Base-by-base conservation (phyloP, 2,888 invertebrate species). In the Anodontia alba region DNA sequence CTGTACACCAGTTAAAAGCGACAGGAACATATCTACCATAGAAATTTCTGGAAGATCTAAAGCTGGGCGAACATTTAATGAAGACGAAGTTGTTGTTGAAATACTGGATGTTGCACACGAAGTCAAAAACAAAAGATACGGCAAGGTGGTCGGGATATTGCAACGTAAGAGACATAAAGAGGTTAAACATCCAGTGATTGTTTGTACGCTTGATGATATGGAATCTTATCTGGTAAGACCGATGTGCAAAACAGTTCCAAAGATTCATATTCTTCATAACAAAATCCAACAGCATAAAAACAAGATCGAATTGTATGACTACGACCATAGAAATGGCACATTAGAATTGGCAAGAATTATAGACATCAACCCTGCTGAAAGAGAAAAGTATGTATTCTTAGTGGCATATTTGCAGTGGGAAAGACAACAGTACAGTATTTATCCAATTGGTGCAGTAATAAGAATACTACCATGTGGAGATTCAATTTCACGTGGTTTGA, bases 211-310 rank as follows among this genome's bases (percentile, higher is more conserved):
- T 31, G 87, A 88, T 69, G 87, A 87, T 42, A 54, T 49, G 7
- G 81, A 82, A 49, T 80, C 80, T 20, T 12, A 38, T 38, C 70
- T 89, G 12, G 81, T 89, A 84, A 62, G 76, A 49, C 89, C 89
- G 1, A 73, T 89, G 23, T 88, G 88, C 43, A 88, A 87, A 79
- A 88, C 88, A 12, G 78, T 90, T 20, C 89, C 89, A 20, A 90
- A 90, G 71, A 83, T 90, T 3, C 78, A 83, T n/a, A 57, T 86
- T 31, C 29, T 79, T 1, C 49, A 78, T 7, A 46, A 51, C 20
- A 33, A 76, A 38, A 69, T 68, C 29, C 10, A 54, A 1, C 79
- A 51, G 12, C 26, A 5, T 36, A 46, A 70, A 31, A 43, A 78
- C 43, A 70, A 66, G n/a, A 54, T 83, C 2, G 69, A 77, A 69